phyloP scores from a whole-genome alignment of 2,797 vertebrate genomes.

The Danio aesculapii region DNA sequence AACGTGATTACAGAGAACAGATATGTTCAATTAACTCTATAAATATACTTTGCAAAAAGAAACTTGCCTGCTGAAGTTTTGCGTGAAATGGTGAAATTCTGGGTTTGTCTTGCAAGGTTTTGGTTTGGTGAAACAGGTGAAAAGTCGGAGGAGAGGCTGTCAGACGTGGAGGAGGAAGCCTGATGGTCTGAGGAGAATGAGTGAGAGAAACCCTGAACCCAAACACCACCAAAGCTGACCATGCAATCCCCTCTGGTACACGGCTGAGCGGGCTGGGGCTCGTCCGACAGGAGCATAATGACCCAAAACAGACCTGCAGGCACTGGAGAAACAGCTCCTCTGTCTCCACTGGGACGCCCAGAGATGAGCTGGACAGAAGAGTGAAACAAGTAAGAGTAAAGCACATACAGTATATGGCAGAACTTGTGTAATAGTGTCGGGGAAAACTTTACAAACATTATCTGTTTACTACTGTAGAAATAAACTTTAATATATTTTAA shows the following conservation, averaged over 20 bases:
- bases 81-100: conserved; percentile 7
- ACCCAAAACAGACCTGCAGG: neutral
- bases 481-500: too few species aligned
- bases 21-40: too few species aligned
- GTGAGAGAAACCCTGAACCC: conserved; percentile 10
- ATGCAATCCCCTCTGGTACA: conserved; percentile 3
- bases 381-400: neutral
- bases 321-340: neutral
- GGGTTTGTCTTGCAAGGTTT: neutral
- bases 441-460: neutral
- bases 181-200: neutral
- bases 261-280: neutral
- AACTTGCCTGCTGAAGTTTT: conserved; percentile 6
- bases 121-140: neutral
- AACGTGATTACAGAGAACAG: too few species aligned
- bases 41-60: too few species aligned
- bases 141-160: neutral
- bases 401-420: neutral
- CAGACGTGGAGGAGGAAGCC: conserved; percentile 1
- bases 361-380: neutral
- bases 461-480: neutral
- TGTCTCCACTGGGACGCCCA: neutral
- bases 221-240: neutral
- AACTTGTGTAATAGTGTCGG: neutral
- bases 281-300: neutral